Conservation (phyloP, 2,797 vertebrate genomes). For the Sebastiscus tertius region DNA sequence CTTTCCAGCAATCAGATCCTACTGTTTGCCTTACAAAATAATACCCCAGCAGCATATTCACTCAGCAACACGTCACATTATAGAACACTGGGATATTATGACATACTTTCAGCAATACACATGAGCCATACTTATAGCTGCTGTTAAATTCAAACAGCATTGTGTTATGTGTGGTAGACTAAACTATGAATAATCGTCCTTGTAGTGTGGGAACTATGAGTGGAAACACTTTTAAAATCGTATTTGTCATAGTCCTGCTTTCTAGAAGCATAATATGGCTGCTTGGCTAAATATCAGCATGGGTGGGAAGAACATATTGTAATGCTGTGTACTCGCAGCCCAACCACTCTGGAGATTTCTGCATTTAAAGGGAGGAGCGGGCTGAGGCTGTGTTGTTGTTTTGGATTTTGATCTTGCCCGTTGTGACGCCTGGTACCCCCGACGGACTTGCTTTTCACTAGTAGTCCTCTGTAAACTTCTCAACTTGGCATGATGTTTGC, state of each 20-base stretch:
- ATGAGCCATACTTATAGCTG: background rate
- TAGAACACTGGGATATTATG: background rate
- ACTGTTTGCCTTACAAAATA: background rate
- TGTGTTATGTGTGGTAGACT: slow-evolving; percentile 6
- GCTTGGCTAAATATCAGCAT: slow-evolving; percentile 42
- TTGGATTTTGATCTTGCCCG: slow-evolving; percentile 56
- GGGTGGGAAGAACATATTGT: slow-evolving; percentile 54
- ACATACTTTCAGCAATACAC: background rate
- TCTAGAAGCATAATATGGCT: slow-evolving; percentile 33
- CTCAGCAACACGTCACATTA: background rate
- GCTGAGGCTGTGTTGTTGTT: slow-evolving; percentile 46
- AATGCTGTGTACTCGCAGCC: slow-evolving; percentile 27
- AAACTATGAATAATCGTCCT: slow-evolving; percentile 14
- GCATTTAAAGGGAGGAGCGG: slow-evolving; percentile 42
- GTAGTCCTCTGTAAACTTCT: slow-evolving; percentile 53
- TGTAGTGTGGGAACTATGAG: background rate
- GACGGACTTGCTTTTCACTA: slow-evolving; percentile 55
- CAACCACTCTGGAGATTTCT: slow-evolving; percentile 47
- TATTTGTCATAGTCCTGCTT: slow-evolving; percentile 30
- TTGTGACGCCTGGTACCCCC: slow-evolving; percentile 47
- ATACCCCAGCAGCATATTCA: background rate
- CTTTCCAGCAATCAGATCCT: background rate
- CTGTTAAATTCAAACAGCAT: background rate
- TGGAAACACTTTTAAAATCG: slow-evolving; percentile 23
- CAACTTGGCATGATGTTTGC: slow-evolving; percentile 54